Evolutionary conservation across 2,797 vertebrate genomes (phyloP).

Genomic region (Thamnophis elegans): DNA sequence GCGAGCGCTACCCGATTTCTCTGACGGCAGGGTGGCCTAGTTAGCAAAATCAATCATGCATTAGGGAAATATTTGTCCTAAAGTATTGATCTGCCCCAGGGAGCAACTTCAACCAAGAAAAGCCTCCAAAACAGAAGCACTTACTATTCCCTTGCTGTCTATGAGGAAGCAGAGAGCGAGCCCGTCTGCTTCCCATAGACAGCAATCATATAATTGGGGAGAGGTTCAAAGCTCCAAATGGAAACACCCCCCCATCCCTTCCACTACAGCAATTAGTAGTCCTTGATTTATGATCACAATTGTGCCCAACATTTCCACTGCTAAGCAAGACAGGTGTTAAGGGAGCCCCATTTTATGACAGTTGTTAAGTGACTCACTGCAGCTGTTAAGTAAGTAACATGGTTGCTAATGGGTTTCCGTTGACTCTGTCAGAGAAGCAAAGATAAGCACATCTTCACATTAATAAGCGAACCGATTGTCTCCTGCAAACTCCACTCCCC

Average conservation of each 20-base stretch:
- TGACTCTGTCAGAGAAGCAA: too few species aligned
- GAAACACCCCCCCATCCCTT: not conserved
- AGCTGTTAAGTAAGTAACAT: too few species aligned
- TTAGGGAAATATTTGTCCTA: conserved; percentile 61
- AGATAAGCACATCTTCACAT: too few species aligned
- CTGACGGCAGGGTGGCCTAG: conserved; percentile 59
- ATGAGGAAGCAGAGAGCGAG: not conserved
- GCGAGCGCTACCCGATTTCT: conserved; percentile 12
- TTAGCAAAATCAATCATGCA: conserved; percentile 34
- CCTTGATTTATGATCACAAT: too few species aligned
- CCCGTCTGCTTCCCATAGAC: not conserved
- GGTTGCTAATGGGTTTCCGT: too few species aligned
- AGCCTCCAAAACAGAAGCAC: not conserved
- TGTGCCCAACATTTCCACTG: too few species aligned
- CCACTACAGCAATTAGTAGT: not conserved
- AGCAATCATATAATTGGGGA: not conserved
- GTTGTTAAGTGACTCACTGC: too few species aligned
- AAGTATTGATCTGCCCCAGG: conserved; percentile 55
- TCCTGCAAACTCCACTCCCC: too few species aligned
- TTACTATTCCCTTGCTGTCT: not conserved
- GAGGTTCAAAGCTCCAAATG: not conserved
- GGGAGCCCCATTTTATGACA: too few species aligned
- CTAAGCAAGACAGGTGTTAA: too few species aligned
- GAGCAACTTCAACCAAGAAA: not conserved
- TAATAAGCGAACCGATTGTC: too few species aligned